Evolutionary conservation across 2,797 vertebrate species (phyloP), one percentile per base, ranked within the genome.

Genomic region (Schizopygopsis malacanthus): DNA sequence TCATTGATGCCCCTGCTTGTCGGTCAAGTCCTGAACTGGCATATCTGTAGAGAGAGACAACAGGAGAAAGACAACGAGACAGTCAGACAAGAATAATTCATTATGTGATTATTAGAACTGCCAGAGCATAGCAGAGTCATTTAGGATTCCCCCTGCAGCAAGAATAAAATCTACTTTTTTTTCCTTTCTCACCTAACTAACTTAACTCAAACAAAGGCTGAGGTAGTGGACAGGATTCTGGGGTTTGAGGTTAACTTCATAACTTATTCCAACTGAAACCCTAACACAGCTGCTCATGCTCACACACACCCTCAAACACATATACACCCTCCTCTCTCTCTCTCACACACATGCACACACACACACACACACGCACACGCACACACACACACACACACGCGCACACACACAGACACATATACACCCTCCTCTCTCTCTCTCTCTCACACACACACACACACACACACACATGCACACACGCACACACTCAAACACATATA

Each of bases 1-100:
- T 96, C 95, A 96, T 95, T 86, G 95, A 93, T 93, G 94, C 92
- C 75, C 89, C 93, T 91, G 94, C 94, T 92, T 94, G 95, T 79
- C 95, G 93, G 45, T 96, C 95, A 59, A 91, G 88, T 76, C 92
- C 95, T 91, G 95, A 94, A 92, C 93, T 93, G 72, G 91, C 93
- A 94, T 94, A 96, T 90, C 95, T 96, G 89, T 82, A 33, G 37
- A 59, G 1, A 9, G 7, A 37, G 39, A 43, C 20, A 61, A 16
- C 54, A 43, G 54, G 2, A 76, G 16, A 52, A 54, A 75, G 72
- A 75, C 41, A 47, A 41, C 20, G 18, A 70, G 65, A 41, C 37
- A 70, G 28, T 33, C 63, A 65, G 13, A 33, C 63, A 9, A 37
- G 63, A 67, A 67, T 6, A 16, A 15, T 8, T 28, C 6, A 65